A percentile compares a stretch with the other conserved stretches of the same genome.
Evolutionary conservation across 92 coral and sea anemone species (phyloP).

Genomic region (Virgularia gustaviana): DNA sequence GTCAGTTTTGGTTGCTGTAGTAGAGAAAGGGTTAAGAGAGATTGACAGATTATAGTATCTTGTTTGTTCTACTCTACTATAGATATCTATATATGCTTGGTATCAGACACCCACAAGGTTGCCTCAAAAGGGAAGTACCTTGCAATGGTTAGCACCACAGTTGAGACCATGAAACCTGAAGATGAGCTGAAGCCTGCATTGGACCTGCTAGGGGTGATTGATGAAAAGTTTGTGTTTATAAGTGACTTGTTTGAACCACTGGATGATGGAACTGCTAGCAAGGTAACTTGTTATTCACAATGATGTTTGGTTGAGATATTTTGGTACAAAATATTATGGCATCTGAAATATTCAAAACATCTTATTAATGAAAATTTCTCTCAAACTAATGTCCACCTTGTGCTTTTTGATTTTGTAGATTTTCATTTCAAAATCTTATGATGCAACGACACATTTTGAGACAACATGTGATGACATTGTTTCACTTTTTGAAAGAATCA

Average conservation of each 20-base stretch:
- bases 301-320: background rate
- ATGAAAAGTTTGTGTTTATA: conserved; percentile 69
- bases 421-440: conserved; percentile 85
- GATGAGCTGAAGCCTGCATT: conserved; percentile 75
- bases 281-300: conserved; percentile 46
- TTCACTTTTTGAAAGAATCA: conserved; percentile 77
- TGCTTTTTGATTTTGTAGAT: conserved; percentile 68
- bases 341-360: background rate
- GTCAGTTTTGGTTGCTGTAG: no score
- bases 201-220: conserved; percentile 69
- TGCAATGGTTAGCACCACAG: conserved; percentile 83
- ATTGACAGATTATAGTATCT: conserved; percentile 1
- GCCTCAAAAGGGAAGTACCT: conserved; percentile 65
- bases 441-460: conserved; percentile 94
- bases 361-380: background rate
- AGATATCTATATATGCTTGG: conserved; percentile 84
- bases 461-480: conserved; percentile 88
- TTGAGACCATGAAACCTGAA: conserved; percentile 71
- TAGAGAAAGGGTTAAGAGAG: no score
- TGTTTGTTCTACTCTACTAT: conserved; percentile 3
- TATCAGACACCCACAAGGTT: conserved; percentile 73
- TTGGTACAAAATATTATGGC: no score
- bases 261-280: conserved; percentile 68
- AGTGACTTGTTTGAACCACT: conserved; percentile 73
- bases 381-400: no score